Conservation (phyloP, 2,888 invertebrate species). For the Ennomos fuscantarius region DNA sequence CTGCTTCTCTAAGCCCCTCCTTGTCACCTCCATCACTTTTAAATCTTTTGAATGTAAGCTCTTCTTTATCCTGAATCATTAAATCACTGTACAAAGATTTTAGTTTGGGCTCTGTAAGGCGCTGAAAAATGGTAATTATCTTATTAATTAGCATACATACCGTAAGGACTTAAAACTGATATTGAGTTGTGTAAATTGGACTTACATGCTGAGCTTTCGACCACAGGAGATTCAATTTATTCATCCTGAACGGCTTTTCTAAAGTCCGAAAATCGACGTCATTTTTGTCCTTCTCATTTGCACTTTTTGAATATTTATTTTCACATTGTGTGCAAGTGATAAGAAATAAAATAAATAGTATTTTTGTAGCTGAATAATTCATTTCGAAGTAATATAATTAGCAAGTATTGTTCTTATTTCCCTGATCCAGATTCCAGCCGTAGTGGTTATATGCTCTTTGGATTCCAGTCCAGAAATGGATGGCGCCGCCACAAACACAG, state of each 20-base stretch:
- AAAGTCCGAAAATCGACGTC: conserved; percentile 88
- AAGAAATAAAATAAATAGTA: conserved; percentile 21
- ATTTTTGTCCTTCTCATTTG: conserved; percentile 75
- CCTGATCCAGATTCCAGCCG: too few relatives aligned
- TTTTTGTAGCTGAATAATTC: conserved; percentile 5
- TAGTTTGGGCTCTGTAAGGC: conserved; percentile 92
- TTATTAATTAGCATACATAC: background rate
- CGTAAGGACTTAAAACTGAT: too few relatives aligned
- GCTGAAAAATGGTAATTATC: conserved; percentile 76
- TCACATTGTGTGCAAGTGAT: conserved; percentile 48
- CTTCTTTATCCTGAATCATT: conserved; percentile 96
- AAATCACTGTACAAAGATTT: conserved; percentile 95
- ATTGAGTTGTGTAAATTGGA: conserved; percentile 2
- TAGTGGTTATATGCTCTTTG: too few relatives aligned
- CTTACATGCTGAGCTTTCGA: conserved; percentile 94
- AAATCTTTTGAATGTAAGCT: conserved; percentile 92
- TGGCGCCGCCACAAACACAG: too few relatives aligned
- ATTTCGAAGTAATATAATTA: too few relatives aligned
- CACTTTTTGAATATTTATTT: conserved; percentile 88
- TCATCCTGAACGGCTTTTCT: conserved; percentile 95
- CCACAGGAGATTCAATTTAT: conserved; percentile 96
- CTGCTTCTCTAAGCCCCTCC: conserved; percentile 93
- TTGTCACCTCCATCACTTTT: conserved; percentile 94
- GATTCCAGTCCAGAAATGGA: too few relatives aligned
- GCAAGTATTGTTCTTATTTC: too few relatives aligned